phyloP scores from a whole-genome alignment of 2,113 vertebrate genomes.

The Lophochroa leadbeateri region DNA sequence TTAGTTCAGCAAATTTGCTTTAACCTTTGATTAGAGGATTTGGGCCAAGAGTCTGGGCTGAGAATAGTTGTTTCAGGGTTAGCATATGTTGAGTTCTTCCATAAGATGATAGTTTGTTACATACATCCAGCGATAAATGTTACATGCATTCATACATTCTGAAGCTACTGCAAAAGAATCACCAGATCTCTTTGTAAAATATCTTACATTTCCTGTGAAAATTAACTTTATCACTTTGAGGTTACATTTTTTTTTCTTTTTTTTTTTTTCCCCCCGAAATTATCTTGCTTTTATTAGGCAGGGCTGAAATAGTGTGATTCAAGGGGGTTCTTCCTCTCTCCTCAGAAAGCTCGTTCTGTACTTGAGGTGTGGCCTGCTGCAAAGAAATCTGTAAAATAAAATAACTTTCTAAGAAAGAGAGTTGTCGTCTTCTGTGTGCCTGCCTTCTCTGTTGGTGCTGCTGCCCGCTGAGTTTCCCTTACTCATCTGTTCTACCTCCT shows the following conservation, averaged over 20 bases:
- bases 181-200: not conserved
- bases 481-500: not conserved
- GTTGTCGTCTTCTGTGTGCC: not conserved
- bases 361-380: not conserved
- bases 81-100: not conserved
- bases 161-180: not conserved
- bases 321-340: not conserved
- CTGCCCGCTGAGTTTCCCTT: not conserved
- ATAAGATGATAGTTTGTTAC: not conserved
- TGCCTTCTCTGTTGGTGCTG: not conserved
- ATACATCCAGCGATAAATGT: not conserved
- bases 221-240: not conserved
- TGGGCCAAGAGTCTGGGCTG: not conserved
- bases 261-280: not conserved
- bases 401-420: not conserved
- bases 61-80: constrained; percentile 2
- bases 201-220: not conserved
- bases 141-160: not conserved
- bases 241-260: not conserved
- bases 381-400: not conserved
- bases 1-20: not conserved
- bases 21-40: not conserved
- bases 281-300: not conserved
- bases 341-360: not conserved
- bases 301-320: not conserved